Conservation (phyloP, 2,113 vertebrate species). For the Solea solea region DNA sequence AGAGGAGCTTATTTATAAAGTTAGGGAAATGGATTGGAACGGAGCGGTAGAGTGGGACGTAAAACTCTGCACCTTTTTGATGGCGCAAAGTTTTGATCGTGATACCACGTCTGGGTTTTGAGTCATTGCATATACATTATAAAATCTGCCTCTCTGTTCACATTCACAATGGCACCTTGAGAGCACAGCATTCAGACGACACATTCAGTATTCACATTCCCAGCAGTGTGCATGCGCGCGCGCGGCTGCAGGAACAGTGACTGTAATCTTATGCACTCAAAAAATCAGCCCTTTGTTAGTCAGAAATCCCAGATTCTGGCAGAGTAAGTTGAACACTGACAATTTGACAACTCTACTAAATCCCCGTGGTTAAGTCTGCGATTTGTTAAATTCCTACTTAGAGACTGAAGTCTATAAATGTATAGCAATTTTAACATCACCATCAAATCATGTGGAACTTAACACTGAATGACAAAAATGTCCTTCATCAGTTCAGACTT, state of each 20-base stretch:
- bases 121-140: constrained; percentile 8
- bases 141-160: constrained; percentile 27
- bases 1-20: constrained; percentile 63
- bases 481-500: constrained; percentile 10
- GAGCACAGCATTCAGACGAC: constrained; percentile 12
- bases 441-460: no score
- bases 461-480: not conserved
- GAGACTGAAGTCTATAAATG: not conserved
- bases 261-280: constrained; percentile 34
- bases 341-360: constrained; percentile 14
- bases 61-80: constrained; percentile 51
- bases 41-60: constrained; percentile 26
- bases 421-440: no score
- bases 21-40: constrained; percentile 50
- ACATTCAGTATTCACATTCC: not conserved
- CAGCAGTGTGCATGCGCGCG: constrained; percentile 9
- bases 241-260: constrained; percentile 12
- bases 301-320: constrained; percentile 9
- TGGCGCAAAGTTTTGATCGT: constrained; percentile 40
- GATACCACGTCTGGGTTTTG: constrained; percentile 27
- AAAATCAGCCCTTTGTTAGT: constrained; percentile 23
- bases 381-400: constrained; percentile 10
- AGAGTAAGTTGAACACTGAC: constrained; percentile 18
- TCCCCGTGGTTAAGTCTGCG: not conserved
- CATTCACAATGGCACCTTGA: not conserved